Conservation (phyloP, 1,140 invertebrate genomes). For the Listronotus bonariensis region DNA sequence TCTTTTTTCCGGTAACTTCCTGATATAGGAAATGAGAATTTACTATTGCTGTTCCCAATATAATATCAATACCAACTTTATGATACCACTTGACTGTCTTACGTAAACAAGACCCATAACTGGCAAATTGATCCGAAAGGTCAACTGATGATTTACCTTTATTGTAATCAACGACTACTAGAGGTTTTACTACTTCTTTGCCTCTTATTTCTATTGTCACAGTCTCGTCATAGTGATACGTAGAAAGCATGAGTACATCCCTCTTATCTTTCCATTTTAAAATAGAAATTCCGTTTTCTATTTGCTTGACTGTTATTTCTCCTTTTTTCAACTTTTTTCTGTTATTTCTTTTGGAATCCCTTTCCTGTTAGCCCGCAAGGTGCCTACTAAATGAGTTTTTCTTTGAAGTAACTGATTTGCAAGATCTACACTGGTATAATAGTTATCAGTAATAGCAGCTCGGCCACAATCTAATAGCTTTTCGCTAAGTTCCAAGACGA, state of each 20-base stretch:
- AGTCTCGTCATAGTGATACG: constrained; percentile 35
- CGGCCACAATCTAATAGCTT: constrained; percentile 27
- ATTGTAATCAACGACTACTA: constrained; percentile 52
- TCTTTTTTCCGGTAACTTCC: too few species aligned
- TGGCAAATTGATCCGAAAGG: constrained; percentile 52
- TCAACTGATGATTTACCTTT: constrained; percentile 53
- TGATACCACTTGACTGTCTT: constrained; percentile 17
- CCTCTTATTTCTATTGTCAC: constrained; percentile 25
- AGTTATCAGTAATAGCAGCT: constrained; percentile 46
- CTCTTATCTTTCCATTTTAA: constrained; percentile 54
- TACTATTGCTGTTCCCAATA: constrained; percentile 51
- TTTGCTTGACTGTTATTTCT: constrained; percentile 43
- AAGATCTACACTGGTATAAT: constrained; percentile 56
- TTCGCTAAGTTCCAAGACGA: constrained; percentile 26
- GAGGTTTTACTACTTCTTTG: constrained; percentile 47
- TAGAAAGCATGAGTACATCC: constrained; percentile 51
- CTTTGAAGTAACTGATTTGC: constrained; percentile 53
- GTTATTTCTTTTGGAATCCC: constrained; percentile 50
- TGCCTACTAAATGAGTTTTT: constrained; percentile 53
- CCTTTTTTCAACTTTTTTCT: constrained; percentile 47
- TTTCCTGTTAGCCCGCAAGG: constrained; percentile 51
- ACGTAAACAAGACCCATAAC: constrained; percentile 21
- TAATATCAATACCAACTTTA: constrained; percentile 46
- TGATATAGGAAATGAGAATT: constrained; percentile 4
- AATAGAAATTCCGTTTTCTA: constrained; percentile 53